These are phyloP conservation scores for Bombus waltoni DNA, from an alignment of 1,140 invertebrate species.

Conservation along the genomic window DNA sequence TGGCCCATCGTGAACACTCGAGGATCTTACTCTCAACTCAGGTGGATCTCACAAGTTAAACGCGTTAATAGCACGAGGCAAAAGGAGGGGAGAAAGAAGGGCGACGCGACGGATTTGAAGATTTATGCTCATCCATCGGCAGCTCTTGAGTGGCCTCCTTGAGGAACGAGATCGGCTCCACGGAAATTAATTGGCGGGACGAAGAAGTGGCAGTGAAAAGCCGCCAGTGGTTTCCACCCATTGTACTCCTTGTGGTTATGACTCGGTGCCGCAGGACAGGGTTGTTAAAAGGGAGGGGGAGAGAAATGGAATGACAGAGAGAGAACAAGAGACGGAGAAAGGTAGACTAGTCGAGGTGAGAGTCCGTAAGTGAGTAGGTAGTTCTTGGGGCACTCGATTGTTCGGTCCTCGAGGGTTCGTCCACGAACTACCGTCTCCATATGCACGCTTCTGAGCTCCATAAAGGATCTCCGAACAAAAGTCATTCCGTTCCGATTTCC, in stretches of 20 bases:
- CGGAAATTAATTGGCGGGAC: constrained; percentile 75
- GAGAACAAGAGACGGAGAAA: not conserved
- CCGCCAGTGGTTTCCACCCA: constrained; percentile 64
- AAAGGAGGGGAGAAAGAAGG: not conserved
- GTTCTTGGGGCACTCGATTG: constrained; percentile 65
- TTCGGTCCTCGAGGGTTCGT: constrained; percentile 71
- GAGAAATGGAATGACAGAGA: not conserved
- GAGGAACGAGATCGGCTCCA: constrained; percentile 66
- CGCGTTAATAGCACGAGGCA: constrained; percentile 13
- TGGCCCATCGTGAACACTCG: not conserved
- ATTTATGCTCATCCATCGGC: constrained; percentile 51
- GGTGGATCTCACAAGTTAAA: constrained; percentile 16
- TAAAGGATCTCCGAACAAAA: constrained; percentile 40
- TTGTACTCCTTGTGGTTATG: constrained; percentile 75
- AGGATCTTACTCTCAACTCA: not conserved
- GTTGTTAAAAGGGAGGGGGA: not conserved
- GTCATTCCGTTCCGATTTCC: not conserved
- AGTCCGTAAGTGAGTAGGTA: constrained; percentile 73
- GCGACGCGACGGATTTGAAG: not conserved
- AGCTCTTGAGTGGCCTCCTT: constrained; percentile 38
- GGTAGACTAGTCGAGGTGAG: constrained; percentile 55
- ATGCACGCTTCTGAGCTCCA: constrained; percentile 40
- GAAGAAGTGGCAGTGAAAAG: constrained; percentile 74
- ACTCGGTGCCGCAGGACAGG: constrained; percentile 64
- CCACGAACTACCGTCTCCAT: constrained; percentile 54